Percentiles rank a stretch among this genome's conserved stretches.
Conservation (phyloP, 2,888 invertebrate genomes). For the Xanthorhoe designata region DNA sequence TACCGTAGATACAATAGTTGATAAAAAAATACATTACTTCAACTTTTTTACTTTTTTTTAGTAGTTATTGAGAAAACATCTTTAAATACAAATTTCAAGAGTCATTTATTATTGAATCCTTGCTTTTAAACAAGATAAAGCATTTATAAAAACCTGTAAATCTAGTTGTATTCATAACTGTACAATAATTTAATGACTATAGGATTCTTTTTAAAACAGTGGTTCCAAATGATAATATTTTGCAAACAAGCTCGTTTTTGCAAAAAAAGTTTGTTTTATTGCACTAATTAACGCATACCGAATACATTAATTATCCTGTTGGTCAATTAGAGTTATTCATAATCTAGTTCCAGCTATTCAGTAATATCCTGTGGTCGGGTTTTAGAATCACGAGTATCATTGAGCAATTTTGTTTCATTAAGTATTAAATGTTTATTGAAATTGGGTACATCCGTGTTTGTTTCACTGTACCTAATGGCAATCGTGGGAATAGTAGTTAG, state of each 20-base stretch:
- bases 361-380: constrained; percentile 24
- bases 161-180: too few relatives aligned
- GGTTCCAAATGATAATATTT: not conserved
- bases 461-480: not conserved
- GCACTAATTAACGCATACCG: not conserved
- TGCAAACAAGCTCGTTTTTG: too few relatives aligned
- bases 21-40: too few relatives aligned
- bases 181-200: too few relatives aligned
- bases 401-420: constrained; percentile 31
- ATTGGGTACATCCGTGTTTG: constrained; percentile 27
- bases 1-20: too few relatives aligned
- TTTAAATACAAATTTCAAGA: too few relatives aligned
- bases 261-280: not conserved
- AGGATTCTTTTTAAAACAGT: not conserved
- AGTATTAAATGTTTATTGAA: constrained; percentile 24
- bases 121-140: too few relatives aligned
- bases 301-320: constrained; percentile 1
- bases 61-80: too few relatives aligned
- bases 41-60: too few relatives aligned
- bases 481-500: constrained; percentile 15
- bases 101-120: too few relatives aligned
- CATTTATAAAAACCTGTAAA: too few relatives aligned
- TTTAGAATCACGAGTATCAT: constrained; percentile 13
- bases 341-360: not conserved
- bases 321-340: not conserved